Evolutionary conservation across 2,888 invertebrate species (phyloP), one percentile per base, ranked within the genome.

Genomic region (Coelopa pilipes): DNA sequence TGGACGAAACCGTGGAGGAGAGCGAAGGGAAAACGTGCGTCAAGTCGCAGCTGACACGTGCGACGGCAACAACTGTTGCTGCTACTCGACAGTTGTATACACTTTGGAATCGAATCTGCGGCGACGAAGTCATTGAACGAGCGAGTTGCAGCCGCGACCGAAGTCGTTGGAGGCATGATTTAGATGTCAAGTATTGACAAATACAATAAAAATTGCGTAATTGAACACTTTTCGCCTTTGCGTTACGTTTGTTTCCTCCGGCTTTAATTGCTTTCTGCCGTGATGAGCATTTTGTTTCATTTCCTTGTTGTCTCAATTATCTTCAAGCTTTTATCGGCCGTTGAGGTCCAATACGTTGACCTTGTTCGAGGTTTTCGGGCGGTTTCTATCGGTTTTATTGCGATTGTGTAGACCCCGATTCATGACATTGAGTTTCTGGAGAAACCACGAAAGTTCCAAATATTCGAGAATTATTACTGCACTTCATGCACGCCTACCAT

Each of bases 111-210:
- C 57, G 19, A 34, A 34, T 34, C 34, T 34, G 4, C 34, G 34
- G 19, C 19, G 19, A 59, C 57, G 3, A 59, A 59, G 57, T 59
- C 57, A 59, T 10, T 59, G 57, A 59, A 59, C 57, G 57, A 59
- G 34, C 34, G 34, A 7, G 34, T 7, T 34, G 34, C 34, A 34
- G 34, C 7, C 34, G 34, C 34, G 7, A 7, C 7, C 34, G 34
- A 7, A 34, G 34, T 34, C 34, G 34, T 34, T 7, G 34, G 34
- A 4, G 34, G 34, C 34, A 34, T 34, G 34, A 2, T 13, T 59
- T 21, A 11, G 19, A 59, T 21, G 57, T 21, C 21, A 59, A 59
- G 24, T 21, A 59, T 21, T 59, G 57, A 59, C 57, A 59, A 24
- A 19, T 12, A 59, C 17, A n/a, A 59, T 24, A 59, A 15, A 19